Evolutionary conservation across 1,140 invertebrate species (phyloP), one percentile per base, ranked within the genome.

Genomic region (Euglossa dilemma): DNA sequence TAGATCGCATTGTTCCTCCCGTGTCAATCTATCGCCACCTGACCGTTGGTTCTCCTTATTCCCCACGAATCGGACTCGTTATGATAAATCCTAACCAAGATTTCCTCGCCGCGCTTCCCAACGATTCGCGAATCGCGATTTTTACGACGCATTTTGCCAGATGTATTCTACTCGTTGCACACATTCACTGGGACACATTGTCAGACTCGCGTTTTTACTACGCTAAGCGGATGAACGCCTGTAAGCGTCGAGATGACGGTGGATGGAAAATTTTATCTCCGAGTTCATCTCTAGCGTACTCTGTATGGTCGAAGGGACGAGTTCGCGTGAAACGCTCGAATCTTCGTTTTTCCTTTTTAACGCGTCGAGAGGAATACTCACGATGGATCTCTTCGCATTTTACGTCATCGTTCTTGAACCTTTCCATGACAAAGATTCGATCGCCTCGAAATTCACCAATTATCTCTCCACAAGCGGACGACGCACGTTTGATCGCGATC

Each of bases 311-410:
- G 7, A 14, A 4, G 12, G 6, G 57, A 59, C 11, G 25, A 59
- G n/a, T 12, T 59, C 25, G 5, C 5, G 2, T 1, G 23, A 4
- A 25, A 25, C 25, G 2, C 16, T 63, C 16, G 14, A 28, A 12
- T 12, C 6, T 45, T 43, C 6, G 20, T n/a, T 28, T 28, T 23
- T 11, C 5, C 45, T 1, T 1, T 18, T 4, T 18, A 43, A n/a
- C 16, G 5, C 47, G 25, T 47, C 52, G 18, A 72, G 28, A 9
- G 50, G 14, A 52, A 47, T 78, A 90, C 90, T 86, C 82, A 90
- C 90, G 87, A 83, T 74, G 82, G 84, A 83, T 87, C 75, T 83
- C 90, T 90, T 84, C 76, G 87, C 90, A 90, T 90, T 80, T 72
- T 89, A 84, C 89, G 76, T 83, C 83, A 85, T 90, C 79, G 66